Evolutionary conservation across 1,140 invertebrate species (phyloP), one percentile per base, ranked within the genome.

Genomic region (Drosophila tristis): DNA sequence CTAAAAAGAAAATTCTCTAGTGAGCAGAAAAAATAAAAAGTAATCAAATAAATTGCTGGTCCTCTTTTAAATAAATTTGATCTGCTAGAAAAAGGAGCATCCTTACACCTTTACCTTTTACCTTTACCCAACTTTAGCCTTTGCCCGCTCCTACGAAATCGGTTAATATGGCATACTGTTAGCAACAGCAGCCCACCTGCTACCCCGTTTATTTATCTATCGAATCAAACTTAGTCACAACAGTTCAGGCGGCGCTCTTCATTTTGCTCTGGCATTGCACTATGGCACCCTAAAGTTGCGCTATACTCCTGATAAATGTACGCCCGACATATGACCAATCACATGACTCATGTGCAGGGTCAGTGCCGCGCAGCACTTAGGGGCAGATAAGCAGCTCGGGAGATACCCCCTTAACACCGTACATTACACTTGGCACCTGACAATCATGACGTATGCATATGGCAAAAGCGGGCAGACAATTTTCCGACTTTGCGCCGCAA

Each of bases 281-380:
- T 59, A 51, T 6, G 29, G 39, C n/a, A 39, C n/a, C 49, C 49
- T 45, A 54, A 49, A 15, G 6, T 66, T 58, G 15, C 70, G 31
- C 65, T 53, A 58, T 23, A 53, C 31, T 39, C 3, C 11, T 13
- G 9, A 35, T 6, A 23, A 4, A 8, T 3, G 5, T 9, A 2
- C 53, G 8, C 20, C n/a, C 44, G 2, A 35, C 51, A 31, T 42
- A 51, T 66, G 70, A 79, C 63, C 44, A 68, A 78, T 47, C 54
- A 48, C 44, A 79, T 84, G 80, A 84, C 54, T 84, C 80, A 84
- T 76, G 11, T 23, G 44, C 44, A 20, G 81, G 80, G 74, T 82
- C 75, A 82, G 80, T 81, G 62, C 44, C 15, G 25, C 6, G 16
- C 6, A 54, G 9, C 5, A 53, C 29, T 20, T 5, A 29, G 5